Percentiles rank a stretch among this genome's conserved stretches.
phyloP scores from a whole-genome alignment of 2,113 vertebrate genomes.

The Nyctibius bracteatus region DNA sequence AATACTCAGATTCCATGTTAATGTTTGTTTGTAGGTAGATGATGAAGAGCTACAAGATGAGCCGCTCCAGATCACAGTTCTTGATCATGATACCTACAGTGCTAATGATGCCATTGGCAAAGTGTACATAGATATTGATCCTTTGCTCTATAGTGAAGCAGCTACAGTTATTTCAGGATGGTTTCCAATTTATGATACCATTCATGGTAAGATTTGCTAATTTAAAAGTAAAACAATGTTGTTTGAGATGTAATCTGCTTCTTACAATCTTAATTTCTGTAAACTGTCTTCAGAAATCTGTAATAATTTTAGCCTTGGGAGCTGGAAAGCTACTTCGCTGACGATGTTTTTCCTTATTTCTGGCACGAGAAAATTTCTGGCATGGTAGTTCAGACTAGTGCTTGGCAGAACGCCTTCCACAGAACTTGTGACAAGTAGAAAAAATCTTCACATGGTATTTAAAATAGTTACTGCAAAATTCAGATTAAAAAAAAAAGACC shows the following conservation, averaged over 20 bases:
- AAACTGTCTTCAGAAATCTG: background rate
- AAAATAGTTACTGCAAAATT: background rate
- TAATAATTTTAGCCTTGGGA: background rate
- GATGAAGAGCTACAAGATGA: constrained; percentile 98
- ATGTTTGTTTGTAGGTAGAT: constrained; percentile 83
- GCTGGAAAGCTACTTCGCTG: background rate
- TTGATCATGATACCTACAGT: constrained; percentile 98
- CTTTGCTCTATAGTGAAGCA: constrained; percentile 91
- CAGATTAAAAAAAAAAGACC: background rate
- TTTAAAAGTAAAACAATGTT: background rate
- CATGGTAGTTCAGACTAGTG: background rate
- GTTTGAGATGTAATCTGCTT: background rate
- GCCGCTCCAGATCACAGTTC: constrained; percentile 94
- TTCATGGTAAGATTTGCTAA: constrained; percentile 82
- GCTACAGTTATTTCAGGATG: constrained; percentile 97
- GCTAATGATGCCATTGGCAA: constrained; percentile 98
- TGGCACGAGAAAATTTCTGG: background rate
- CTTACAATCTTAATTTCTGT: background rate
- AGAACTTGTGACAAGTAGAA: background rate
- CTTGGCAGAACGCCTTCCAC: background rate
- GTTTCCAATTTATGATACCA: constrained; percentile 99
- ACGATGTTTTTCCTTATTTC: background rate
- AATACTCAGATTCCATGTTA: background rate
- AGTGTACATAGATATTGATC: constrained; percentile 98
- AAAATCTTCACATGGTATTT: background rate